Evolutionary conservation across 2,888 invertebrate genomes (phyloP), one percentile per base, ranked within the genome.

Genomic region (Micoletzkya japonica): DNA sequence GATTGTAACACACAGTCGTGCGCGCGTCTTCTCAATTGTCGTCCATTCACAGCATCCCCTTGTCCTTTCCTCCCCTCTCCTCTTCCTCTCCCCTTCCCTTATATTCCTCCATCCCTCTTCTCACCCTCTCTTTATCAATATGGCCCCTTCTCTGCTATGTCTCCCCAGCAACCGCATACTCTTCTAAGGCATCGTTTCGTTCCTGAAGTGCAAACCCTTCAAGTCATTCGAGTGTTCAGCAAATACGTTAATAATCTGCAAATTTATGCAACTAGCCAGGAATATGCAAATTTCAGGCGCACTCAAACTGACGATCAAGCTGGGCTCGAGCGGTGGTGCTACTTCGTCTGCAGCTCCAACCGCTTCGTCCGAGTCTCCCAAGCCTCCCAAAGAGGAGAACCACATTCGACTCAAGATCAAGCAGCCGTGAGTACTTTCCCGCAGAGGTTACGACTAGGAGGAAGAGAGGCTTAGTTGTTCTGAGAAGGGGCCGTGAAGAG

Each of bases 261-360:
- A n/a, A n/a, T n/a, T n/a, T n/a, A n/a, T n/a, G n/a, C n/a, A n/a
- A n/a, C n/a, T n/a, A n/a, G n/a, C n/a, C n/a, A n/a, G n/a, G n/a
- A n/a, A n/a, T n/a, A n/a, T n/a, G n/a, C n/a, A 10, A 10, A 44
- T 44, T 44, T 10, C 58, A 58, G 20, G 57, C 57, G n/a, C 34
- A n/a, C 50, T 66, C 32, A 66, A 66, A 20, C 54, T 66, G 10
- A 66, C 64, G 20, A 66, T 66, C 54, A 66, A 66, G 28, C 20
- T 66, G 37, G 54, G 54, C 20, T 20, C 44, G 44, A 20, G 44
- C 32, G 64, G 52, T n/a, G 50, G 3, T 34, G 7, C 49, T 24
- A 30, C 61, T 17, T 30, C 17, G 24, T 4, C 63, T 49, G 0
- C 26, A 7, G 50, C 50, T 49, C 50, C 63, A 32, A 30, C 63